Evolutionary conservation across 1,140 invertebrate genomes (phyloP), one percentile per base, ranked within the genome.

Genomic region (Drosophila kohkoa): DNA sequence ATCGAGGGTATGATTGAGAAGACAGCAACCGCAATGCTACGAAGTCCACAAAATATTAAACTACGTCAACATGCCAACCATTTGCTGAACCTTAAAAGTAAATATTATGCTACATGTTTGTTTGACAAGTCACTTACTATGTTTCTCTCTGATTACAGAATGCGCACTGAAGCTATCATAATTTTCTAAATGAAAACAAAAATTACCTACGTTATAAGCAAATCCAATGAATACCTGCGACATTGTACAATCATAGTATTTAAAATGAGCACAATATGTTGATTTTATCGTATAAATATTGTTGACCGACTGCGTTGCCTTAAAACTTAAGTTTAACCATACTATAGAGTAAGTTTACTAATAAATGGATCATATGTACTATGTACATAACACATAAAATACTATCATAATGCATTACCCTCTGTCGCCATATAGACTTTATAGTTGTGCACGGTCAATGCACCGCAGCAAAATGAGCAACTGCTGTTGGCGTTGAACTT

Each of bases 1-100:
- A 81, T 89, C 5, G 85, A 89, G 13, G 81, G 78, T 1, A 85
- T 89, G 81, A 71, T 85, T 32, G 79, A 79, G 38, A 80, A 85
- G 59, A 63, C 81, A 7, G 85, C 85, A 2, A 49, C 72, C 3
- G 65, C 65, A 10, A 43, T 79, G 3, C 16, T 87, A 1, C 67
- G 76, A 8, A 63, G 55, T 54, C 78, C 81, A 25, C 77, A 78
- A 7, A 71, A 81, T 13, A 1, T 20, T 0, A 41, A 57, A 35
- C 20, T 81, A 7, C 81, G 46, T 2, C 58, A 60, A 25, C 55
- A 89, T 77, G 86, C 78, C 13, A 58, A 81, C 2, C 65, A 76
- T 48, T 65, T 89, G 41, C 0, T 83, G 8, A 55, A 55, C 3
- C 52, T 89, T 2, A 89, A 88, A 66, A 80, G 85, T 88, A 81